Percentiles rank a stretch among this genome's conserved stretches.
phyloP scores from a whole-genome alignment of 1,140 invertebrate species.

The Drosophila arizonae region DNA sequence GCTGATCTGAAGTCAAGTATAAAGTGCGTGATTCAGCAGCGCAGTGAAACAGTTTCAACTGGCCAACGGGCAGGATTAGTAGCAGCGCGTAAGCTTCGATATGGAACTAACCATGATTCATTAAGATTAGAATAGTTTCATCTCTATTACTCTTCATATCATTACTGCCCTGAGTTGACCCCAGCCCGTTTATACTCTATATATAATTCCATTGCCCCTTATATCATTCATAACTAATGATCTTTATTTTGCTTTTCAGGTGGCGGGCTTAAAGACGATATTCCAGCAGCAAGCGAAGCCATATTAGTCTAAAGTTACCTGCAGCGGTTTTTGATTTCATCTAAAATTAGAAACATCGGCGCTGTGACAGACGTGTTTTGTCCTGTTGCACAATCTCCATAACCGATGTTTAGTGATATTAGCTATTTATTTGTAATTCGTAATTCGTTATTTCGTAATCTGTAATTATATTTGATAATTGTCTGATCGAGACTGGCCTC shows the following conservation, averaged over 20 bases:
- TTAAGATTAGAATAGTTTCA: neutral
- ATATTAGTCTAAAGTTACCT: slow-evolving; percentile 50
- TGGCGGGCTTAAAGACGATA: slow-evolving; percentile 63
- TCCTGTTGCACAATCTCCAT: slow-evolving; percentile 58
- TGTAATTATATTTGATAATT: slow-evolving; percentile 18
- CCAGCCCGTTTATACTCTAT: too few relatives aligned
- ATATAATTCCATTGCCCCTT: too few relatives aligned
- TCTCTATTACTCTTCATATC: neutral
- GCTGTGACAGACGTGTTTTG: slow-evolving; percentile 38
- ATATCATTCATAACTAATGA: neutral
- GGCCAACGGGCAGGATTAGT: slow-evolving; percentile 26
- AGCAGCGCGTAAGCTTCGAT: slow-evolving; percentile 32
- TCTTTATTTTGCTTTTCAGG: slow-evolving; percentile 44
- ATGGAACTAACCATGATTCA: slow-evolving; percentile 5
- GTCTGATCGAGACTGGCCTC: slow-evolving; percentile 53
- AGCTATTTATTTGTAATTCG: slow-evolving; percentile 69
- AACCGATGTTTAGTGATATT: slow-evolving; percentile 76
- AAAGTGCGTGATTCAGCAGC: slow-evolving; percentile 61
- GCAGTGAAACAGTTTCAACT: slow-evolving; percentile 52
- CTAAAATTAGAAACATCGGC: slow-evolving; percentile 46
- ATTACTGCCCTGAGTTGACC: neutral
- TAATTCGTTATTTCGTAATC: slow-evolving; percentile 15
- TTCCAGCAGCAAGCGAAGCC: slow-evolving; percentile 28
- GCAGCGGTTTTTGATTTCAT: slow-evolving; percentile 22
- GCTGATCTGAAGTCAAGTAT: slow-evolving; percentile 44